Conservation (phyloP, 2,888 invertebrate species). For the Lysandra coridon region DNA sequence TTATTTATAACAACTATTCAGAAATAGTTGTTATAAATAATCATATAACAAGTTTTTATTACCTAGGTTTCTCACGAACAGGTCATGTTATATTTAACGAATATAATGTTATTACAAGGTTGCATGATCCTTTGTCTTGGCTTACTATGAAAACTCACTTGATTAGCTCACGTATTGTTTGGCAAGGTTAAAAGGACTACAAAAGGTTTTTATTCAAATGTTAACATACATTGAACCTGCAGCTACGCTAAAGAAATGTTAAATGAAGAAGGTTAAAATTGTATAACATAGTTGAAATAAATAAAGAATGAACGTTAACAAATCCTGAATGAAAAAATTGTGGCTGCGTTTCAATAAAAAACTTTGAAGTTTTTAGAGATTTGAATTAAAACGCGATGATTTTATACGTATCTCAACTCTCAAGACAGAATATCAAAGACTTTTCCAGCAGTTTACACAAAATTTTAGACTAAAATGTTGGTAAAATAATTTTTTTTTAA, state of each 20-base stretch:
- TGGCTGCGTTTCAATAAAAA: not conserved
- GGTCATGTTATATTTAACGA: not conserved
- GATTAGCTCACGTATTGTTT: slow-evolving; percentile 21
- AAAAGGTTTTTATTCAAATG: not conserved
- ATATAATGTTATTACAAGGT: slow-evolving; percentile 22
- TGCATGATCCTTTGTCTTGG: slow-evolving; percentile 22
- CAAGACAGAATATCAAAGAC: not conserved
- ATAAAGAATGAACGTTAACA: not conserved
- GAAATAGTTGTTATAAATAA: not conserved
- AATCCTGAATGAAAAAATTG: not conserved
- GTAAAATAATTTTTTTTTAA: not conserved
- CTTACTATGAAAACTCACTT: not conserved
- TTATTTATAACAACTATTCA: too few relatives aligned
- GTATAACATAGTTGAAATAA: not conserved
- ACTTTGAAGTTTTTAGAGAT: not conserved
- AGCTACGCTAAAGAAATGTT: not conserved
- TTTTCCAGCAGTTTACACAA: not conserved
- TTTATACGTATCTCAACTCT: not conserved
- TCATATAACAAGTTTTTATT: not conserved
- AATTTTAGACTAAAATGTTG: not conserved
- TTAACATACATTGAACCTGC: not conserved
- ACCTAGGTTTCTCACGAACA: not conserved
- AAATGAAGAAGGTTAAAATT: not conserved
- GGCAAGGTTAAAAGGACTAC: not conserved
- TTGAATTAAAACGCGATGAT: not conserved